Evolutionary conservation across 2,797 vertebrate species (phyloP), one percentile per base, ranked within the genome.

Genomic region (Alfaro cultratus): DNA sequence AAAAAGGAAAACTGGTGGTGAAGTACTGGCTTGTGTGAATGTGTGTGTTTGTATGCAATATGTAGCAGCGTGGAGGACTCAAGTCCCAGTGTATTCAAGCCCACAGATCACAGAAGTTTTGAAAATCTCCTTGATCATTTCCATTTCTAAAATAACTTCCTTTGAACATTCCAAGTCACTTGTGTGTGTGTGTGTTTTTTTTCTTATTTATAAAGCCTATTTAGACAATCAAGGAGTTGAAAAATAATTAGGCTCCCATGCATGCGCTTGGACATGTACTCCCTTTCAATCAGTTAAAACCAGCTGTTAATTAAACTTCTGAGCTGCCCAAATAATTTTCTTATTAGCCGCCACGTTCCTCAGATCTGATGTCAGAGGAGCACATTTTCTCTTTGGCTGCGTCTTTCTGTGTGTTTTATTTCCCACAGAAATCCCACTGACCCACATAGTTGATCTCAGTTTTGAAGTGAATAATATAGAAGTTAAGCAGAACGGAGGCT

Each of bases 261-360:
- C 87, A 86, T 18, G 80, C 88, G 90, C 74, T 87, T 88, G 94
- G 90, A 94, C 92, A 93, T 87, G 90, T 87, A 92, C 93, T 94
- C 90, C 88, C 87, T 94, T 95, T 95, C 94, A 94, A 95, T 96
- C 91, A 92, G 91, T 94, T 93, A 90, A 95, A 93, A 95, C 85
- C 88, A 91, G 91, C 91, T 86, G 91, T 93, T 96, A 96, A 96
- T 96, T 95, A 95, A 95, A 95, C 92, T 93, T 94, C 93, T 94
- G 92, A 94, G 94, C 87, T 83, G 92, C 92, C 89, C 93, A 94
- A 94, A 95, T 93, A 73, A 94, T 94, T 94, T 94, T 86, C 91
- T 95, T 95, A 94, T 95, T 94, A 95, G 89, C 87, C 73, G 62
- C 92, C 86, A 88, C 72, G 72, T 92, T 92, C 92, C 91, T 96